Conservation (phyloP, 2,797 vertebrate genomes). For the Macroramphosus scolopax region DNA sequence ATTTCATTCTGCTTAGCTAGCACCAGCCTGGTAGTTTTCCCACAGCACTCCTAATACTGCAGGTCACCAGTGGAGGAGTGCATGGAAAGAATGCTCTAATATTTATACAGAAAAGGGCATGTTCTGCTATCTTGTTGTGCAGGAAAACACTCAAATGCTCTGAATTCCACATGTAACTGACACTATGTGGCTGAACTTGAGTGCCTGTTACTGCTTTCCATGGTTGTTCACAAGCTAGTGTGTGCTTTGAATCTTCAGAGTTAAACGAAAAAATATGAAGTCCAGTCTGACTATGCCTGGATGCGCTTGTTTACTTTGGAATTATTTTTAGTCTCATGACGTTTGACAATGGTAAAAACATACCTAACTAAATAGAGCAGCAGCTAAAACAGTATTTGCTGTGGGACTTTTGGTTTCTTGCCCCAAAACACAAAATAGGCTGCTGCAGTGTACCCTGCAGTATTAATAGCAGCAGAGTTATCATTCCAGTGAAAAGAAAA, state of each 20-base stretch:
- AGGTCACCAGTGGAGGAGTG: conserved; percentile 61
- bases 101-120: conserved; percentile 77
- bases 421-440: conserved; percentile 31
- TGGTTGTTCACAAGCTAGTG: conserved; percentile 30
- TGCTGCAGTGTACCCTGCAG: conserved; percentile 13
- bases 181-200: conserved; percentile 76
- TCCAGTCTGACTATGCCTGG: conserved; percentile 8
- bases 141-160: conserved; percentile 80
- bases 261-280: conserved; percentile 45
- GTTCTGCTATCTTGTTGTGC: conserved; percentile 78
- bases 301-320: conserved; percentile 44
- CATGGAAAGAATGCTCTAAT: conserved; percentile 80
- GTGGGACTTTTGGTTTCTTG: conserved; percentile 40
- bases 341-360: conserved; percentile 31
- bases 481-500: conserved; percentile 47
- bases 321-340: conserved; percentile 44
- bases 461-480: conserved; percentile 59
- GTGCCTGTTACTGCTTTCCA: conserved; percentile 41
- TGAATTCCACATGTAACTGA: conserved; percentile 86
- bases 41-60: conserved; percentile 66
- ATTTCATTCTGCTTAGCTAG: conserved; percentile 56
- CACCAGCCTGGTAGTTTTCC: conserved; percentile 68
- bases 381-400: conserved; percentile 27
- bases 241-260: conserved; percentile 42
- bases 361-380: conserved; percentile 21